phyloP scores from a whole-genome alignment of 2,113 vertebrate genomes.

The Cranoglanis bouderius region DNA sequence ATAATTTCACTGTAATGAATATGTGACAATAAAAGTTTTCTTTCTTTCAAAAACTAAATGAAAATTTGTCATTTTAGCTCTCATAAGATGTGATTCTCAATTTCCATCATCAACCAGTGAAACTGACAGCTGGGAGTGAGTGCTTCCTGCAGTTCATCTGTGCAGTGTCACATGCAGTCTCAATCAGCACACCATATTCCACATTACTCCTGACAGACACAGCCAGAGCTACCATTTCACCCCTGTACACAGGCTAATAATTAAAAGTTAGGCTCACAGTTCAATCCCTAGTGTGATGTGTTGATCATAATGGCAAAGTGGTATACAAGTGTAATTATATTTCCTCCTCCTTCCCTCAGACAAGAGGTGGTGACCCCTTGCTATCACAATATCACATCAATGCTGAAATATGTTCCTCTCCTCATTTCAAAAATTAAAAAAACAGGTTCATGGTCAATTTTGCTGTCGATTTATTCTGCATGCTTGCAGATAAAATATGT shows the following conservation, averaged over 20 bases:
- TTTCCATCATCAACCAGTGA: conserved; percentile 33
- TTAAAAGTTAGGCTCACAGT: conserved; percentile 31
- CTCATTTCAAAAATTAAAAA: too few species aligned
- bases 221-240: conserved; percentile 45
- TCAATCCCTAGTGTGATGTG: conserved; percentile 34
- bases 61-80: neutral
- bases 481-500: too few species aligned
- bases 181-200: neutral
- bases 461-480: too few species aligned
- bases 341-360: neutral
- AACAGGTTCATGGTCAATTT: too few species aligned
- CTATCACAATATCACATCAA: too few species aligned
- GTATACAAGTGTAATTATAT: conserved; percentile 42
- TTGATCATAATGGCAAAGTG: conserved; percentile 8
- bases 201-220: conserved; percentile 1
- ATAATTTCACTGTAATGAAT: too few species aligned
- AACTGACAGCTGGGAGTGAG: conserved; percentile 37
- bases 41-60: neutral
- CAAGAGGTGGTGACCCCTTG: too few species aligned
- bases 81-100: conserved; percentile 4
- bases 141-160: conserved; percentile 46
- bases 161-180: conserved; percentile 11
- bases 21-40: neutral
- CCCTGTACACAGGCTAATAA: conserved; percentile 32
- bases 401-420: too few species aligned